Percentiles rank a stretch among this genome's conserved stretches.
phyloP scores from a whole-genome alignment of 2,113 vertebrate species.

The Paradoxurus hermaphroditus region DNA sequence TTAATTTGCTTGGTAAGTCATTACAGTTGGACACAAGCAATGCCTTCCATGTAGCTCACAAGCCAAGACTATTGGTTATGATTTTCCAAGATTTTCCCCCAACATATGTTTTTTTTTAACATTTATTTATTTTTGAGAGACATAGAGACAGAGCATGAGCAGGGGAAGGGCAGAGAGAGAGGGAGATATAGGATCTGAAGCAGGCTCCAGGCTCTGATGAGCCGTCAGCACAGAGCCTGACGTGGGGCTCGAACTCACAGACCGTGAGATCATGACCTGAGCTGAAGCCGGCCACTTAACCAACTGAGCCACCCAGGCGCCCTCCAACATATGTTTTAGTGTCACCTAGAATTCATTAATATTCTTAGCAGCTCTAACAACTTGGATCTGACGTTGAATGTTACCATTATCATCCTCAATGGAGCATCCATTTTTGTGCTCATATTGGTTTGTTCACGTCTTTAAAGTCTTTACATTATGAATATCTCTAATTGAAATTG shows the following conservation, averaged over 20 bases:
- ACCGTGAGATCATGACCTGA: too few relatives aligned
- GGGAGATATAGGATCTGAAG: too few relatives aligned
- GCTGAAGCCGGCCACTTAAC: too few relatives aligned
- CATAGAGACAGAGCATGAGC: too few relatives aligned
- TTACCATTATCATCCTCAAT: not conserved
- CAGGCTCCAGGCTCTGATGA: too few relatives aligned
- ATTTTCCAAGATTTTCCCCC: not conserved
- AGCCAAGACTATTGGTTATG: not conserved
- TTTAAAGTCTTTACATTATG: not conserved
- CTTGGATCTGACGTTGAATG: not conserved
- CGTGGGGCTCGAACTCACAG: too few relatives aligned
- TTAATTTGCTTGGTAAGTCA: not conserved
- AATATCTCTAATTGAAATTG: not conserved
- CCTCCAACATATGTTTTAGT: not conserved
- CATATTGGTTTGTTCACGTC: not conserved
- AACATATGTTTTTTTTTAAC: fast-evolving
- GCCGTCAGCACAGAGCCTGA: too few relatives aligned
- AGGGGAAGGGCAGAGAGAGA: too few relatives aligned
- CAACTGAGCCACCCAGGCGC: too few relatives aligned
- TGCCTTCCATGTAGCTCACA: not conserved
- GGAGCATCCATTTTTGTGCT: not conserved
- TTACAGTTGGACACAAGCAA: not conserved
- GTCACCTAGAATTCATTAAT: not conserved
- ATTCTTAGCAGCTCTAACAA: not conserved
- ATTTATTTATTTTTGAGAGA: too few relatives aligned